Base-by-base conservation (phyloP, 64 coral and sea anemone genomes). In the Pocillopora damicornis region DNA sequence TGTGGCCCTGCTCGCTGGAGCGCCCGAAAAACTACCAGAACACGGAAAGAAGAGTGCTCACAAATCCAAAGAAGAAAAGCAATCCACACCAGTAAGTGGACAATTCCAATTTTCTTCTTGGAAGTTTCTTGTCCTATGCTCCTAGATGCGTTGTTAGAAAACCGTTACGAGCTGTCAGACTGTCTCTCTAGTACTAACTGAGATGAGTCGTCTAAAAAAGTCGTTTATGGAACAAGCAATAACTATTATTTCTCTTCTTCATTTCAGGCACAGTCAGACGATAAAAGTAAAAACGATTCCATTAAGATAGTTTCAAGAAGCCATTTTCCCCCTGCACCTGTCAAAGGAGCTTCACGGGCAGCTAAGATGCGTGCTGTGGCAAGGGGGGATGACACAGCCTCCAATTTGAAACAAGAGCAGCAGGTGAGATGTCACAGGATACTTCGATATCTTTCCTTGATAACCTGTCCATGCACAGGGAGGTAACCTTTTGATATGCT, bases 301-400 rank as follows among this genome's bases (percentile, higher is more conserved):
- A 93, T 96, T 60, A 93, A 91, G 14, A 96, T 99, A 75, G 97
- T 95, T 60, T 80, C 97, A 11, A 86, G 97, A 86, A 75, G 88
- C 38, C 90, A 78, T 73, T 61, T 93, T 23, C 76, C 80, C 15
- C 63, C 75, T 74, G 92, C 91, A 12, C 60, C 89, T 56, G 66
- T 88, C 6, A 90, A 79, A 76, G 92, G 96, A 57, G 78, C 93
- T 6, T 99, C 97, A 63, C 90, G 90, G 76, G 97, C 97, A 23
- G 93, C 97, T 38, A 99, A 99, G 79, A 95, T 99, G 97, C 87
- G 97, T 34, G 97, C 97, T 34, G 79, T 99, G 35, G 97, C 93
- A 58, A 79, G 97, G 74, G 93, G 93, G 76, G 97, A 99, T 17
- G 93, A 99, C 65, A 99, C 93, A 56, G 92, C 91, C 17, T 73